A percentile compares a stretch with the other conserved stretches of the same genome.
phyloP scores from a whole-genome alignment of 2,888 invertebrate genomes.

The Fissipunctia ypsillon region DNA sequence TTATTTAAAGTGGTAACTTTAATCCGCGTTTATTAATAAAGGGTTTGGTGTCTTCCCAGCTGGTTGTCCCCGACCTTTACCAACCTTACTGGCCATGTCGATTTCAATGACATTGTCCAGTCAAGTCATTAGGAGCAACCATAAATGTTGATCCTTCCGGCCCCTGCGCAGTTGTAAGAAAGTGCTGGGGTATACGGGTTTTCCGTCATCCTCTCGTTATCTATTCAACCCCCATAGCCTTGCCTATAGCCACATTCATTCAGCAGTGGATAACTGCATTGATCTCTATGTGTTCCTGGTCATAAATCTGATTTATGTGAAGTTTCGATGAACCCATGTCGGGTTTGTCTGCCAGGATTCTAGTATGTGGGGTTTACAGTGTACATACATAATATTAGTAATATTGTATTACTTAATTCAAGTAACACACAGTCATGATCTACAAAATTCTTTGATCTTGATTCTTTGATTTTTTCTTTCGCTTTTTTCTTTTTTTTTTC shows the following conservation, averaged over 20 bases:
- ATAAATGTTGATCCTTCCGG: too few species aligned
- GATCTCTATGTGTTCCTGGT: constrained; percentile 54
- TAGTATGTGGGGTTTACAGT: not conserved
- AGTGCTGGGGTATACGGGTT: not conserved
- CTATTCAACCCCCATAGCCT: constrained; percentile 6
- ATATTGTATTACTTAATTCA: not conserved
- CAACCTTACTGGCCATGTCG: too few species aligned
- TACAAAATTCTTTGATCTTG: too few species aligned
- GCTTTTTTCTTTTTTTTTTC: too few species aligned
- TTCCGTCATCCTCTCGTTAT: constrained; percentile 12
- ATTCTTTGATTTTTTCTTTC: too few species aligned
- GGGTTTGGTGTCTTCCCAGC: too few species aligned
- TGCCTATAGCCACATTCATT: constrained; percentile 4
- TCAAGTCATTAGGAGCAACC: too few species aligned
- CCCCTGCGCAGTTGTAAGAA: too few species aligned
- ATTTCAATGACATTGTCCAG: too few species aligned
- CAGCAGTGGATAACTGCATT: constrained; percentile 27
- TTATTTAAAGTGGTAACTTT: too few species aligned
- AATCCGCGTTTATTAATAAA: too few species aligned
- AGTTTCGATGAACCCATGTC: constrained; percentile 43
- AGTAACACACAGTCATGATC: not conserved
- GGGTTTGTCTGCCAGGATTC: constrained; percentile 35
- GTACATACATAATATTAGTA: not conserved
- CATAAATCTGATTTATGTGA: constrained; percentile 49
- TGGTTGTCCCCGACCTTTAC: too few species aligned